phyloP scores from a whole-genome alignment of 2,797 vertebrate species.

The Anisognathus igniventris region DNA sequence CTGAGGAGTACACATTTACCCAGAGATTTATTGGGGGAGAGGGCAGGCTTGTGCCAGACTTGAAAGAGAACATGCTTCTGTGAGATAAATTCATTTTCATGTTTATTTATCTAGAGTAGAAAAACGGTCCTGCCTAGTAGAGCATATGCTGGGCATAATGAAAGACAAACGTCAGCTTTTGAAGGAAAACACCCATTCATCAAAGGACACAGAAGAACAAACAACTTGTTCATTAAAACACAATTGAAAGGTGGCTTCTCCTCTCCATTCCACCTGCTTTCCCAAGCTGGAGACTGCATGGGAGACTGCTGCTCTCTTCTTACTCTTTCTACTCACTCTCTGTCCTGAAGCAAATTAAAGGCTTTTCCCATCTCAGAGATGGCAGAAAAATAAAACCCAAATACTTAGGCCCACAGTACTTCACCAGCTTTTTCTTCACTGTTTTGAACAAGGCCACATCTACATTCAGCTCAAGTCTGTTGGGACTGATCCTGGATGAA shows the following conservation, averaged over 20 bases:
- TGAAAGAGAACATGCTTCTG: constrained; percentile 62
- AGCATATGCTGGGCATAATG: constrained; percentile 57
- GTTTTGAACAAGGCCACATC: neutral
- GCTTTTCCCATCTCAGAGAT: neutral
- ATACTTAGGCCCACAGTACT: neutral
- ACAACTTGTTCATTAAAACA: constrained; percentile 63
- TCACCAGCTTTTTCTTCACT: neutral
- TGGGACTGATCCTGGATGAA: neutral
- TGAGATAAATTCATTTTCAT: constrained; percentile 65
- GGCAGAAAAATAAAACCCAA: rapidly evolving
- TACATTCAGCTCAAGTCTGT: neutral
- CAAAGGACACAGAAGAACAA: constrained; percentile 37
- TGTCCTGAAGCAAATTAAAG: neutral
- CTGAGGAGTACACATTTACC: constrained; percentile 14
- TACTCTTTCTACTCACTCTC: neutral
- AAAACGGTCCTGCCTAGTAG: constrained; percentile 52
- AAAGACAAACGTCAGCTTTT: constrained; percentile 69
- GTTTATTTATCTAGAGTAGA: constrained; percentile 67
- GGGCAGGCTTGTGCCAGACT: constrained; percentile 48
- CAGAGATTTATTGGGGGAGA: constrained; percentile 48
- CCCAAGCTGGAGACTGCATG: constrained; percentile 14
- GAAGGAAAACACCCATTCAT: constrained; percentile 64
- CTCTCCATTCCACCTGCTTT: constrained; percentile 61
- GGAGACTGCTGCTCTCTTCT: neutral
- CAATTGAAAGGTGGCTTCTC: constrained; percentile 62